Evolutionary conservation across 2,888 invertebrate species (phyloP).

Genomic region (Polymixis lichenea): DNA sequence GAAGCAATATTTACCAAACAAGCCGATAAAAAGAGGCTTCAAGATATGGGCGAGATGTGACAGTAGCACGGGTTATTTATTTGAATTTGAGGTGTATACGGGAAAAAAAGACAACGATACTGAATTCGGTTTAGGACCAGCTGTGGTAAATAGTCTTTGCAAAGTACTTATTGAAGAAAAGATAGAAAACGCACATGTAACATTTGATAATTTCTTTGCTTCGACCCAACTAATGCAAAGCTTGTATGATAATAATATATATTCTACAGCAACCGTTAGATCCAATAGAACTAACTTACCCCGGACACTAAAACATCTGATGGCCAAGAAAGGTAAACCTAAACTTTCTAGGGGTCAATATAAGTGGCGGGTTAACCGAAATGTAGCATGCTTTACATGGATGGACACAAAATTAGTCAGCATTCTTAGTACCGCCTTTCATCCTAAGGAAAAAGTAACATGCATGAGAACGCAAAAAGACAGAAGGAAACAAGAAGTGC

Average conservation of each 20-base stretch:
- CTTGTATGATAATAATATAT: conserved; percentile 21
- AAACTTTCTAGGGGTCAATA: conserved; percentile 55
- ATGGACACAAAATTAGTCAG: conserved; percentile 58
- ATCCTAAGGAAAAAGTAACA: conserved; percentile 11
- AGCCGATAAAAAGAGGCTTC: conserved; percentile 37
- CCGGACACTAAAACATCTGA: conserved; percentile 6
- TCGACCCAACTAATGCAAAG: conserved; percentile 6
- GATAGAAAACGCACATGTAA: conserved; percentile 14
- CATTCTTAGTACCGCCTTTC: conserved; percentile 62
- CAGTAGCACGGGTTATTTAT: conserved; percentile 41
- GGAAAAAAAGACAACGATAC: conserved; percentile 29
- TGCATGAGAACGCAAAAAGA: conserved; percentile 16
- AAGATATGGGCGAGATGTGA: conserved; percentile 37
- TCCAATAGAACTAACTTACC: conserved; percentile 55
- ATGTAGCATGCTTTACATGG: conserved; percentile 64
- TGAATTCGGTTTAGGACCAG: conserved; percentile 62
- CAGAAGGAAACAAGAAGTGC: not conserved
- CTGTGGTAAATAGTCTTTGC: conserved; percentile 50
- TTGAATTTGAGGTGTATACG: conserved; percentile 49
- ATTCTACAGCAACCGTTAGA: conserved; percentile 23
- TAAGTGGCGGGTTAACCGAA: conserved; percentile 62
- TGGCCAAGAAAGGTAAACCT: conserved; percentile 43
- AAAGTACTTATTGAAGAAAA: conserved; percentile 19
- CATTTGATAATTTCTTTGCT: conserved; percentile 36
- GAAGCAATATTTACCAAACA: conserved; percentile 38